phyloP scores from a whole-genome alignment of 1,140 invertebrate genomes.

The Colletes gigas region DNA sequence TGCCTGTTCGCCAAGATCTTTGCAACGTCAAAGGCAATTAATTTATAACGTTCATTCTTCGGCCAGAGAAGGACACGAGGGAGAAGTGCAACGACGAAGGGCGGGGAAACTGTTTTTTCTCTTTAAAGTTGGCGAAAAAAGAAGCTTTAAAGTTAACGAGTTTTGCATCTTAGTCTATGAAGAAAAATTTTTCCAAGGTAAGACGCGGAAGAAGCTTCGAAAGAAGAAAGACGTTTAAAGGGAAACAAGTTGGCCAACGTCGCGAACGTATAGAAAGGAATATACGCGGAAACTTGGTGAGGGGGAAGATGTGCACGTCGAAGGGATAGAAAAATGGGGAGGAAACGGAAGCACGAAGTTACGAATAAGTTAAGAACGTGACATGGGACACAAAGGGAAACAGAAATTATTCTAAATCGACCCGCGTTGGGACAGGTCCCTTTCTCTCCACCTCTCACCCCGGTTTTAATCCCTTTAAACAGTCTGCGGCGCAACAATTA shows the following conservation, averaged over 20 bases:
- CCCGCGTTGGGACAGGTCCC: constrained; percentile 4
- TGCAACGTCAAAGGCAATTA: neutral
- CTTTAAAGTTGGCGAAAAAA: neutral
- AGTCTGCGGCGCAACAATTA: neutral
- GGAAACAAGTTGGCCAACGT: constrained; percentile 19
- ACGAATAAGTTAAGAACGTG: constrained; percentile 12
- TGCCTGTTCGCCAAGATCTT: neutral
- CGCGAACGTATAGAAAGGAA: constrained; percentile 4
- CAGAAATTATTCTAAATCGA: constrained; percentile 26
- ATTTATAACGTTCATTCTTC: constrained; percentile 2
- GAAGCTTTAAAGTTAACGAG: neutral
- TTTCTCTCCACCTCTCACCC: neutral
- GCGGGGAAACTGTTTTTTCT: too few species aligned
- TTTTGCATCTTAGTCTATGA: neutral
- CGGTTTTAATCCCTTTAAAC: neutral
- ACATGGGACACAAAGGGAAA: neutral
- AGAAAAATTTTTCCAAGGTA: neutral
- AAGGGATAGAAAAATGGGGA: constrained; percentile 1
- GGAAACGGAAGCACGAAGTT: constrained; percentile 16
- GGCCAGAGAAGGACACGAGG: neutral
- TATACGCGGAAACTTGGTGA: constrained; percentile 2
- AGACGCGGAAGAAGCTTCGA: neutral
- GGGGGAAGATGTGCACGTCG: neutral
- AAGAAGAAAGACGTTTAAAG: constrained; percentile 19
- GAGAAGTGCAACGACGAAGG: too few species aligned